Conservation (phyloP, 1,140 invertebrate genomes). For the Drosophila orena region DNA sequence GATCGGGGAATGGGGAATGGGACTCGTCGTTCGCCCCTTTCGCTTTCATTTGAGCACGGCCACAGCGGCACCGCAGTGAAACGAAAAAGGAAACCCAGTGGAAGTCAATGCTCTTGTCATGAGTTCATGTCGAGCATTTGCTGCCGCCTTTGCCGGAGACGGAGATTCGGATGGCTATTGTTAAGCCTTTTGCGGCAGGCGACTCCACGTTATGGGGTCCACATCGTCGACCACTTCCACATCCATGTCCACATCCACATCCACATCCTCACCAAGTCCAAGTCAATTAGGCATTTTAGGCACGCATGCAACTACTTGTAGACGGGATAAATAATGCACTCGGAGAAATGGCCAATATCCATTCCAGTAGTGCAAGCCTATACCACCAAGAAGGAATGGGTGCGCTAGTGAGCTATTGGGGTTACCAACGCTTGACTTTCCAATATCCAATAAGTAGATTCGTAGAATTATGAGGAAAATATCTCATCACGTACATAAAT, state of each 20-base stretch:
- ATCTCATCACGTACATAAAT: too few species aligned
- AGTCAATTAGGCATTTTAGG: constrained; percentile 78
- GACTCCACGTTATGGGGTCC: constrained; percentile 47
- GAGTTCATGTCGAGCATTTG: constrained; percentile 74
- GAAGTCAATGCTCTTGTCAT: constrained; percentile 75
- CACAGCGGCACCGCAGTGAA: constrained; percentile 6
- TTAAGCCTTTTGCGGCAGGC: constrained; percentile 70
- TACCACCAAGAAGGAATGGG: not conserved
- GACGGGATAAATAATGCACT: constrained; percentile 12
- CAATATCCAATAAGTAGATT: too few species aligned
- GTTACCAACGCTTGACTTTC: too few species aligned
- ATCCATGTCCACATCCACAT: too few species aligned
- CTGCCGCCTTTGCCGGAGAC: constrained; percentile 20
- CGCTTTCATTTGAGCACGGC: constrained; percentile 58
- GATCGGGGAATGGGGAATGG: constrained; percentile 10
- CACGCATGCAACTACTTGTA: constrained; percentile 78
- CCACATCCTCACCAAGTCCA: constrained; percentile 28
- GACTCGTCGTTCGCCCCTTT: constrained; percentile 58
- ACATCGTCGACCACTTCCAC: constrained; percentile 14
- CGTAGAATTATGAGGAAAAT: too few species aligned
- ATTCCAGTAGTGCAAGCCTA: not conserved
- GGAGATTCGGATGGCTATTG: constrained; percentile 64
- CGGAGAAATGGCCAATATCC: not conserved
- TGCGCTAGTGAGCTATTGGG: too few species aligned
- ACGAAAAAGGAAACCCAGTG: constrained; percentile 75